These are phyloP conservation scores for Trachelus troglodyta DNA, from an alignment of 2,888 invertebrate genomes.

Conservation along the genomic window DNA sequence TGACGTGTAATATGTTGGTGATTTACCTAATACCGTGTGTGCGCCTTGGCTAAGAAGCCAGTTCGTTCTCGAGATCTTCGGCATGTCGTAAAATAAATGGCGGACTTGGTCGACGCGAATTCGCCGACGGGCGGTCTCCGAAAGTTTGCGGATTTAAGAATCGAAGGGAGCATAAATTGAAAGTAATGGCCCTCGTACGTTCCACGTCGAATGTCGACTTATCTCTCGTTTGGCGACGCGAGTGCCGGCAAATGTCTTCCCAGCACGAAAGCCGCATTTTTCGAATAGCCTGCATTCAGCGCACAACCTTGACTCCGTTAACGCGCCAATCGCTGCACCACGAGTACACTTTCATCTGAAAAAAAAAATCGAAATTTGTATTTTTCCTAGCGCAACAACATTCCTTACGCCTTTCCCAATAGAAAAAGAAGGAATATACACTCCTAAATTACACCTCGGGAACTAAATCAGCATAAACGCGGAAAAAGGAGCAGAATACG, in stretches of 20 bases:
- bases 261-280: slow-evolving; percentile 45
- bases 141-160: slow-evolving; percentile 53
- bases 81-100: slow-evolving; percentile 6
- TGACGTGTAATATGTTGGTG: neutral
- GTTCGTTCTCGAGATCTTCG: neutral
- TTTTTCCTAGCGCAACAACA: neutral
- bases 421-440: neutral
- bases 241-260: slow-evolving; percentile 45
- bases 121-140: slow-evolving; percentile 47
- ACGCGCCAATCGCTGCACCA: neutral
- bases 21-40: neutral
- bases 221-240: slow-evolving; percentile 29
- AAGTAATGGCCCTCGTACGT: slow-evolving; percentile 54
- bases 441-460: neutral
- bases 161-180: slow-evolving; percentile 61
- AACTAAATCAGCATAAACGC: neutral
- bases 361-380: neutral
- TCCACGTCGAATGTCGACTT: slow-evolving; percentile 44
- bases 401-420: neutral
- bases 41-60: neutral
- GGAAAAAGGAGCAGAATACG: slow-evolving; percentile 14
- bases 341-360: neutral
- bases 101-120: slow-evolving; percentile 23
- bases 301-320: neutral
- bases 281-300: slow-evolving; percentile 27